Evolutionary conservation across 1,140 invertebrate species (phyloP).

Genomic region (Papilio aristodemus): DNA sequence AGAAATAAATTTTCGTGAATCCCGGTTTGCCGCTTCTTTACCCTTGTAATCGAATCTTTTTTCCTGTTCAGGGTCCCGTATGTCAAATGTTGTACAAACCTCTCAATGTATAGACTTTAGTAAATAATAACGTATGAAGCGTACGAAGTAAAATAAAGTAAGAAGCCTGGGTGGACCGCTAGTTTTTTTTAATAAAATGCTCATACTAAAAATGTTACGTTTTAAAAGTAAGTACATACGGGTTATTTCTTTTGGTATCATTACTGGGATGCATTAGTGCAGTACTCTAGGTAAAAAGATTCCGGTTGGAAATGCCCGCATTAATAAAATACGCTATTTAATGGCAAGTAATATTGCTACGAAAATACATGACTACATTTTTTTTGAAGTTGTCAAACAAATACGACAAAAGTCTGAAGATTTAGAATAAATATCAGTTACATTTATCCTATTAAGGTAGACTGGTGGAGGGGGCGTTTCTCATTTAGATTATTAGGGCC

Average conservation of each 20-base stretch:
- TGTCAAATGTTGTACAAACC: background rate
- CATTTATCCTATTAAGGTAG: too few relatives aligned
- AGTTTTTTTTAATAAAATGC: background rate
- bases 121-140: too few relatives aligned
- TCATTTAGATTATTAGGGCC: too few relatives aligned
- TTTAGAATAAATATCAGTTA: too few relatives aligned
- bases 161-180: too few relatives aligned
- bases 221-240: background rate
- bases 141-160: too few relatives aligned
- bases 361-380: too few relatives aligned
- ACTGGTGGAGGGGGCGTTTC: too few relatives aligned
- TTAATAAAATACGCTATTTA: background rate
- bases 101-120: too few relatives aligned
- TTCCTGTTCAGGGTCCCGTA: background rate
- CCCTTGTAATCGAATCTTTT: background rate
- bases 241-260: background rate
- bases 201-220: background rate
- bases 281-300: background rate
- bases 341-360: background rate
- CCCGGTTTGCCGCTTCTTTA: background rate
- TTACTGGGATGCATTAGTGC: slow-evolving; percentile 5
- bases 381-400: too few relatives aligned
- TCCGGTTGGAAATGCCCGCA: background rate
- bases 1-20: background rate
- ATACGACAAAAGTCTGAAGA: too few relatives aligned